Evolutionary conservation across 2,888 invertebrate genomes (phyloP).

Genomic region (Patella depressa): DNA sequence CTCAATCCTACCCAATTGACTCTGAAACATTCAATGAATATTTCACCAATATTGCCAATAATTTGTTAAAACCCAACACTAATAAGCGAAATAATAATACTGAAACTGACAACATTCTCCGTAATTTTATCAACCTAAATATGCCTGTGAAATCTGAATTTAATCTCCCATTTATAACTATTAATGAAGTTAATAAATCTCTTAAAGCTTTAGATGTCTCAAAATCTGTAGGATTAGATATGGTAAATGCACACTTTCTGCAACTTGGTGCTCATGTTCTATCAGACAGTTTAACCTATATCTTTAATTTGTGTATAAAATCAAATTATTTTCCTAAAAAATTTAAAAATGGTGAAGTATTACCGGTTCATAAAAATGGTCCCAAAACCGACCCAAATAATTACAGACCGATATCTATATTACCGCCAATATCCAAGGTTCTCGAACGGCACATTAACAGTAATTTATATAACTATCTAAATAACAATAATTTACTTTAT

Average conservation of each 20-base stretch:
- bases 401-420: not conserved
- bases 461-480: not conserved
- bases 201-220: not conserved
- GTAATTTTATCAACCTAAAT: not conserved
- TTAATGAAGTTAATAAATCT: not conserved
- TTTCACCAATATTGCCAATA: not conserved
- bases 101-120: no score
- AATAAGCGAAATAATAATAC: not conserved
- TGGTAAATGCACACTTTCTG: not conserved
- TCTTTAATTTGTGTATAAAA: not conserved
- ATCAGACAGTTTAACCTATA: not conserved
- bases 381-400: not conserved
- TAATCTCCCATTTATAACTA: not conserved
- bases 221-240: not conserved
- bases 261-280: not conserved
- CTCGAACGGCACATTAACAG: not conserved
- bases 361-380: not conserved
- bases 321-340: not conserved
- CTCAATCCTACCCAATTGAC: no score
- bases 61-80: not conserved
- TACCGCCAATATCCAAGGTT: not conserved
- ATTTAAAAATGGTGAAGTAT: not conserved
- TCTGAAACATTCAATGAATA: not conserved
- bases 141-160: not conserved
- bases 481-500: slow-evolving; percentile 5